Conservation (phyloP, 2,797 vertebrate species). For the Cirrhinus mrigala region DNA sequence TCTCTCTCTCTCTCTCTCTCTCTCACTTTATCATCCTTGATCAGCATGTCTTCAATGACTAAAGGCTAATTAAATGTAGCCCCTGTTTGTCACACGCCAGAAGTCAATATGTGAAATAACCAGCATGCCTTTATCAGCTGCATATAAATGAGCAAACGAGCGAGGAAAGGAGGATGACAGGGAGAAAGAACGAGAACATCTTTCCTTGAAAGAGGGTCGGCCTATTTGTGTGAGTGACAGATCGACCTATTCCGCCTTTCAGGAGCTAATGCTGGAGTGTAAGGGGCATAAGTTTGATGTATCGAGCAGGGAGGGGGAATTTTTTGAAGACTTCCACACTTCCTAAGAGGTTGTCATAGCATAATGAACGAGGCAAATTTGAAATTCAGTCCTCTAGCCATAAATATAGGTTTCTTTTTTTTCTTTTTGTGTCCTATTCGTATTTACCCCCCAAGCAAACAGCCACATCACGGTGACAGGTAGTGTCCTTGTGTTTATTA, state of each 20-base stretch:
- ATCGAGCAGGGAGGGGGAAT: constrained; percentile 17
- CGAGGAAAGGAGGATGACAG: background rate
- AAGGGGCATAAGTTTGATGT: constrained; percentile 43
- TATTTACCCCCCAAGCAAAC: constrained; percentile 23
- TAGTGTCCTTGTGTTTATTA: constrained; percentile 40
- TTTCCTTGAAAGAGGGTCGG: constrained; percentile 38
- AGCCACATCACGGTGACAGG: constrained; percentile 3
- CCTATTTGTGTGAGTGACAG: constrained; percentile 47
- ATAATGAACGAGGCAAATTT: constrained; percentile 15
- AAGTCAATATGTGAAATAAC: constrained; percentile 63
- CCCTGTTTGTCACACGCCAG: constrained; percentile 57
- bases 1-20: background rate
- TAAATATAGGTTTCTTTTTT: constrained; percentile 6
- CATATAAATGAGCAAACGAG: constrained; percentile 44
- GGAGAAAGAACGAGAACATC: constrained; percentile 20
- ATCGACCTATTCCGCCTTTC: constrained; percentile 48
- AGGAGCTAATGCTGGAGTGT: constrained; percentile 35
- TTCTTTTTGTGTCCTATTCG: constrained; percentile 2
- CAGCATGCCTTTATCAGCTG: constrained; percentile 52
- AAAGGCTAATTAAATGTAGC: constrained; percentile 64
- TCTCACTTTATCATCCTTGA: constrained; percentile 19
- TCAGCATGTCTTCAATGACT: constrained; percentile 36
- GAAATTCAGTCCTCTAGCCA: constrained; percentile 19
- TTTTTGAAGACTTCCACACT: constrained; percentile 21
- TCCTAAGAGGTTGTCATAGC: constrained; percentile 5